Conservation (phyloP, 2,888 invertebrate genomes). For the Pachydiplax longipennis region DNA sequence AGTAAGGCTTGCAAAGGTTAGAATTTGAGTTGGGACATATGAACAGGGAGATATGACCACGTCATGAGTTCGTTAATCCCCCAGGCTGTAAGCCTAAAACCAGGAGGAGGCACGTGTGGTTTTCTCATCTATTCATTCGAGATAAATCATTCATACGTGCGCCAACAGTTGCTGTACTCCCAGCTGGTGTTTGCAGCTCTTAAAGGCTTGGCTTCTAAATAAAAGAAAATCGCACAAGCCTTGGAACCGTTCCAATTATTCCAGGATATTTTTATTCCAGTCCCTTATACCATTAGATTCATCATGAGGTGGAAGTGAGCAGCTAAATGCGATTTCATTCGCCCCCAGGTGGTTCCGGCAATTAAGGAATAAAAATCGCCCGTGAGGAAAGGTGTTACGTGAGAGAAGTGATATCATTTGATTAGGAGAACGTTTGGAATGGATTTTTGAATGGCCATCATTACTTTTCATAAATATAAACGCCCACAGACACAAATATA, state of each 20-base stretch:
- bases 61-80: neutral
- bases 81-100: neutral
- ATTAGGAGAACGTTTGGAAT: too few species aligned
- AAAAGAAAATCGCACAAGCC: neutral
- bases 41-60: neutral
- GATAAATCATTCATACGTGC: neutral
- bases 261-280: neutral
- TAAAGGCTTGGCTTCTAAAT: neutral
- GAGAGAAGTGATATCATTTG: neutral
- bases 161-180: neutral
- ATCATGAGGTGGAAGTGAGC: neutral
- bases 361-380: neutral
- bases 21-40: too few species aligned
- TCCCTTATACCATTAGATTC: neutral
- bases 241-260: neutral
- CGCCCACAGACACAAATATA: too few species aligned
- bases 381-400: neutral
- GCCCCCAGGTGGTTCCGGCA: neutral
- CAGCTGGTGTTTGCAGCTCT: neutral
- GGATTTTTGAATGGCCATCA: too few species aligned
- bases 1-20: too few species aligned
- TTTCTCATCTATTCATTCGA: neutral
- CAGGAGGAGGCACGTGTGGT: neutral
- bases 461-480: too few species aligned
- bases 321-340: neutral